Percentiles rank a stretch among this genome's conserved stretches.
These are phyloP conservation scores for Drosophila prolongata DNA, from an alignment of 2,888 invertebrate genomes.

Conservation along the genomic window DNA sequence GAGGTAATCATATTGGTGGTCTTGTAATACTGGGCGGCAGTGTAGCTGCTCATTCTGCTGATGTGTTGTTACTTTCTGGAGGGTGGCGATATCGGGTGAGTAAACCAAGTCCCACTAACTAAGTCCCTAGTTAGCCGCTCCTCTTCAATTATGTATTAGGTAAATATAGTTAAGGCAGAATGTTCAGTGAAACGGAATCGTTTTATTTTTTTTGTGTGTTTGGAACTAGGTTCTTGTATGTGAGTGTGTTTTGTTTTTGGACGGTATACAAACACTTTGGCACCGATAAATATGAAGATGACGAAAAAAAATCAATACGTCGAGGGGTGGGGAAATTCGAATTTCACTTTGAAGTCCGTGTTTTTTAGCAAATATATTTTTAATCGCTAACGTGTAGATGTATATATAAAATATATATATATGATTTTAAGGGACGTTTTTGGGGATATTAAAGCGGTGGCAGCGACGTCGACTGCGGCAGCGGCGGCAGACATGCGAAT, in stretches of 20 bases:
- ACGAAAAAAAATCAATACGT: slow-evolving; percentile 61
- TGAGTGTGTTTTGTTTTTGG: slow-evolving; percentile 48
- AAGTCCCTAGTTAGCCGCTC: slow-evolving; percentile 17
- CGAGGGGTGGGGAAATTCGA: slow-evolving; percentile 10
- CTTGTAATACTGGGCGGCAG: slow-evolving; percentile 75
- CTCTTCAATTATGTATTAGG: slow-evolving; percentile 41
- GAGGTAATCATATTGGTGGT: slow-evolving; percentile 82
- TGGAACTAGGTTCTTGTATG: slow-evolving; percentile 66
- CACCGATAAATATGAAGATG: slow-evolving; percentile 48
- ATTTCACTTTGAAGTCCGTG: slow-evolving; percentile 50
- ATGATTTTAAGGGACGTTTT: slow-evolving; percentile 51
- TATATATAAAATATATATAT: slow-evolving; percentile 35
- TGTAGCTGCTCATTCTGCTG: slow-evolving; percentile 74
- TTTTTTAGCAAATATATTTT: slow-evolving; percentile 50
- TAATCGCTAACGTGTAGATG: slow-evolving; percentile 36
- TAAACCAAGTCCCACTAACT: slow-evolving; percentile 4
- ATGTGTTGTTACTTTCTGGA: slow-evolving; percentile 25
- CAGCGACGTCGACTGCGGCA: slow-evolving; percentile 26
- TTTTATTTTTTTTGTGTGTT: slow-evolving; percentile 27
- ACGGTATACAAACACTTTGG: slow-evolving; percentile 72
- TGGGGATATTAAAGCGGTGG: slow-evolving; percentile 27
- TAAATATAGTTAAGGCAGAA: slow-evolving; percentile 66
- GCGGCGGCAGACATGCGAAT: slow-evolving; percentile 70
- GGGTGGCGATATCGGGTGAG: slow-evolving; percentile 6
- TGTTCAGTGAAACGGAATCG: slow-evolving; percentile 74